Evolutionary conservation across 2,888 invertebrate species (phyloP).

Genomic region (Hemistola chrysoprasaria): DNA sequence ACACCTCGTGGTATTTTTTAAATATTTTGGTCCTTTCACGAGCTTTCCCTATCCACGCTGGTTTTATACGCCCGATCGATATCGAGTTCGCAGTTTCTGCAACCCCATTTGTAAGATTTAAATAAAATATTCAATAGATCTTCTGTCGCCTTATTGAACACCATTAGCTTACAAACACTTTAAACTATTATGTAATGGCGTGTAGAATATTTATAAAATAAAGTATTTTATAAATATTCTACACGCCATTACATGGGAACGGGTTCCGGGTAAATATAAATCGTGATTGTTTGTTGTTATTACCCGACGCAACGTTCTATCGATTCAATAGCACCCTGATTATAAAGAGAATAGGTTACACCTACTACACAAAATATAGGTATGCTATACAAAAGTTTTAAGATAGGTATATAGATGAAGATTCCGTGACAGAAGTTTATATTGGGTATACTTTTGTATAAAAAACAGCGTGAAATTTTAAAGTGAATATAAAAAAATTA

Average conservation of each 20-base stretch:
- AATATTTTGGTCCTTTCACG: slow-evolving; percentile 22
- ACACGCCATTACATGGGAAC: no score
- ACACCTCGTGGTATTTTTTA: slow-evolving; percentile 12
- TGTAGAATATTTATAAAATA: no score
- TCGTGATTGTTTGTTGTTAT: no score
- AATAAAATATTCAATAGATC: background rate
- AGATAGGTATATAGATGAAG: slow-evolving; percentile 46
- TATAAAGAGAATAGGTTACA: slow-evolving; percentile 35
- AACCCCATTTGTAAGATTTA: background rate
- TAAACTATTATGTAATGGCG: no score
- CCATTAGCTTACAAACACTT: no score
- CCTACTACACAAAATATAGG: slow-evolving; percentile 40
- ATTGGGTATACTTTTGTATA: background rate
- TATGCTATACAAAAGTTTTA: slow-evolving; percentile 28
- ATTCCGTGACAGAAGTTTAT: slow-evolving; percentile 32
- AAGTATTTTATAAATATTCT: no score
- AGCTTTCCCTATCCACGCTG: slow-evolving; percentile 15
- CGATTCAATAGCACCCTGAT: slow-evolving; percentile 64
- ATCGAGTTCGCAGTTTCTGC: background rate
- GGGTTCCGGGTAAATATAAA: no score
- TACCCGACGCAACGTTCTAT: slow-evolving; percentile 10
- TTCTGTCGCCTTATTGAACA: background rate
- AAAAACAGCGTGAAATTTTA: no score
- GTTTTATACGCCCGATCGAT: slow-evolving; percentile 7
- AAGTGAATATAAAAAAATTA: no score